Percentiles rank a stretch among this genome's conserved stretches.
Evolutionary conservation across 1,140 invertebrate genomes (phyloP).

Genomic region (Halictus rubicundus): DNA sequence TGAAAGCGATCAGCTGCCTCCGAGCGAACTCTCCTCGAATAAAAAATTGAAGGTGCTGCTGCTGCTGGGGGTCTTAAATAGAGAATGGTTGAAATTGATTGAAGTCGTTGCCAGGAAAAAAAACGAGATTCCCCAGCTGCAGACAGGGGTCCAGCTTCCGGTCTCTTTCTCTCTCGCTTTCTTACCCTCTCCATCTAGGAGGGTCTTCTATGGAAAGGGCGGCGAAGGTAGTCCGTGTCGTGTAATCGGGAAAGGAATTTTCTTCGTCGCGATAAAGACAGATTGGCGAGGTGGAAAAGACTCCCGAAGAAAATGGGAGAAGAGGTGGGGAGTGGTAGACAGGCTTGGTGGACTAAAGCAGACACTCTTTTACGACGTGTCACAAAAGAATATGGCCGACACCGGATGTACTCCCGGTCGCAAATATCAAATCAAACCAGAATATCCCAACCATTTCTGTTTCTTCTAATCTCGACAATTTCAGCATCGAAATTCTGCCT

Average conservation of each 20-base stretch:
- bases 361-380: constrained; percentile 1
- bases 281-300: constrained; percentile 29
- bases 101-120: not conserved
- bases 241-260: constrained; percentile 20
- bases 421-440: not conserved
- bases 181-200: not conserved
- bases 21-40: not conserved
- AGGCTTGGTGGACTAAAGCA: not conserved
- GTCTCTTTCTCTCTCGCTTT: too few relatives aligned
- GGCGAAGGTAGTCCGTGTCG: not conserved
- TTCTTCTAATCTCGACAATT: too few relatives aligned
- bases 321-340: not conserved
- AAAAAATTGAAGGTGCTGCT: not conserved
- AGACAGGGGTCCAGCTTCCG: not conserved
- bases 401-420: not conserved
- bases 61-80: not conserved
- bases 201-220: not conserved
- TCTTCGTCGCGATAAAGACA: constrained; percentile 24
- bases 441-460: not conserved
- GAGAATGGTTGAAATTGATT: constrained; percentile 15
- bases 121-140: not conserved
- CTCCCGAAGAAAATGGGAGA: not conserved
- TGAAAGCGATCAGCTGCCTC: not conserved
- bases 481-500: too few relatives aligned
- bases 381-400: constrained; percentile 5